These are phyloP conservation scores for Psittacara wagleri DNA, from an alignment of 2,113 vertebrate species.

Conservation along the genomic window DNA sequence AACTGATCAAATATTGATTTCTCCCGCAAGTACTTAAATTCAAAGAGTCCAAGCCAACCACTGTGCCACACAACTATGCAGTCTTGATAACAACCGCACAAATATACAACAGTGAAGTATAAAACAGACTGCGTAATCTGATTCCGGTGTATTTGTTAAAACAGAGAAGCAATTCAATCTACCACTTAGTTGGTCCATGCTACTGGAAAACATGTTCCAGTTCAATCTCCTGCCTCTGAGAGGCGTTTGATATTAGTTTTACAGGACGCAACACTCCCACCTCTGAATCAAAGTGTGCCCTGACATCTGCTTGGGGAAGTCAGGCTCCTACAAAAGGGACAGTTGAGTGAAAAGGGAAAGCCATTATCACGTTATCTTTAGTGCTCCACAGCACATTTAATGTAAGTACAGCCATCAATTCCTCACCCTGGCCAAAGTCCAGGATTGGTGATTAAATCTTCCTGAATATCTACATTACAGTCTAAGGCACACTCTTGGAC, in stretches of 20 bases:
- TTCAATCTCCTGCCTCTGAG: background rate
- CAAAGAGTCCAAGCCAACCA: background rate
- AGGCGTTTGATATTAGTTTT: background rate
- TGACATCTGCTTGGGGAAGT: background rate
- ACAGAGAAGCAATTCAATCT: background rate
- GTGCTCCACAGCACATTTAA: background rate
- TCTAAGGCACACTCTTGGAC: background rate
- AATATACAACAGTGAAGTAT: background rate
- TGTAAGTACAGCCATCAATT: background rate
- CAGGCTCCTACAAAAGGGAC: background rate
- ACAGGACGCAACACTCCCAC: background rate
- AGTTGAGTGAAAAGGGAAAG: background rate
- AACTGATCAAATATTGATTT: background rate
- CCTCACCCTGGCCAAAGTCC: slow-evolving; percentile 24
- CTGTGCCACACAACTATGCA: background rate
- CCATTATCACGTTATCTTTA: background rate
- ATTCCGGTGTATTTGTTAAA: background rate
- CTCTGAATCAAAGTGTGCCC: background rate
- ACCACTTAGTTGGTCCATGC: background rate
- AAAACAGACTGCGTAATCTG: background rate
- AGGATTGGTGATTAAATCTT: slow-evolving; percentile 9
- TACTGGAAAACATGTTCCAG: background rate
- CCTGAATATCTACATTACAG: background rate
- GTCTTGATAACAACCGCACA: background rate
- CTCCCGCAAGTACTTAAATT: background rate